These are phyloP conservation scores for Cherax quadricarinatus DNA, from an alignment of 1,140 invertebrate species.

Conservation along the genomic window DNA sequence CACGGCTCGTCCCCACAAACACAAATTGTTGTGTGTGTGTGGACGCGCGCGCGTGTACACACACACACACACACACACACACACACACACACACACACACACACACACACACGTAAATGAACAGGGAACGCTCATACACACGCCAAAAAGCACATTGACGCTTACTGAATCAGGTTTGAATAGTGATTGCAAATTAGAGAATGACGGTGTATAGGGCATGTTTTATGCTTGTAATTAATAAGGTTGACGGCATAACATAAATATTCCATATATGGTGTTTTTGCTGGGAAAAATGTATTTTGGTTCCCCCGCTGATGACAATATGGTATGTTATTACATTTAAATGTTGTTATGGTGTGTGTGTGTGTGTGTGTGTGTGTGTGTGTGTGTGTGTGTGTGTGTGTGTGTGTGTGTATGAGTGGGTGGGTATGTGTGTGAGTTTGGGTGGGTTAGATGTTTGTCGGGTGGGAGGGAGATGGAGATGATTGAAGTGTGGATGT, in stretches of 20 bases:
- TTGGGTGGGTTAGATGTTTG: too few species aligned
- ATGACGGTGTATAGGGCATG: not conserved
- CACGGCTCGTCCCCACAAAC: too few species aligned
- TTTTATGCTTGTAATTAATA: not conserved
- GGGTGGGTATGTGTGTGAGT: not conserved
- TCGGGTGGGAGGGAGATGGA: too few species aligned
- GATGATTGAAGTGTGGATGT: too few species aligned
- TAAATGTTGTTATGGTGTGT: not conserved
- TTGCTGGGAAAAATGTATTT: not conserved
- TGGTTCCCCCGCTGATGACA: not conserved
- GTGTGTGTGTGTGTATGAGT: too few species aligned
- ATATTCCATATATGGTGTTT: not conserved
- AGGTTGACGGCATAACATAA: not conserved
- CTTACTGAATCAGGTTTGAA: not conserved
- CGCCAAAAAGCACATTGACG: not conserved
- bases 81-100: not conserved
- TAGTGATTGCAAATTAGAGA: not conserved
- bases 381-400: not conserved
- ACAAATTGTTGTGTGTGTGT: too few species aligned
- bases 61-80: not conserved
- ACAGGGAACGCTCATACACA: too few species aligned
- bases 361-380: not conserved
- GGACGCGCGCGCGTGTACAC: too few species aligned
- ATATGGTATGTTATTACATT: conserved; percentile 1
- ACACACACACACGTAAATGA: not conserved